phyloP scores from a whole-genome alignment of 92 coral and sea anemone species.

The Pocillopora grandis region DNA sequence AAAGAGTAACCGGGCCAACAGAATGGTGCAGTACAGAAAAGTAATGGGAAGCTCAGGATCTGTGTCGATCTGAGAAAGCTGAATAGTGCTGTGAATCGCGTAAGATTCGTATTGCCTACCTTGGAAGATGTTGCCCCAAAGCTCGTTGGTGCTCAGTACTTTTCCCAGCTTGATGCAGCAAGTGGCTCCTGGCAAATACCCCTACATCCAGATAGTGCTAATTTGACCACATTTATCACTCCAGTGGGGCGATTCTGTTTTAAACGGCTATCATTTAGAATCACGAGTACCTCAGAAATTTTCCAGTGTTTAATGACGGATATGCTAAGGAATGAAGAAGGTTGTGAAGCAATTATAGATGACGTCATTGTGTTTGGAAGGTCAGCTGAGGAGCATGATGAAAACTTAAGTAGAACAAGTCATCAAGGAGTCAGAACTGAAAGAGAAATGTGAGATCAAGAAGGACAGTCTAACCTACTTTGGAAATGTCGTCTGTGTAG shows the following conservation, averaged over 20 bases:
- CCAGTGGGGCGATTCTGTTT: not conserved
- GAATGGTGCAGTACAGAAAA: conserved; percentile 4
- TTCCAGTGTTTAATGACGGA: conserved; percentile 50
- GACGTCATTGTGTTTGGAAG: no score
- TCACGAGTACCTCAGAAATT: conserved; percentile 33
- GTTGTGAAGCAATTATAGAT: not conserved
- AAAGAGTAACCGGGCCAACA: conserved; percentile 26
- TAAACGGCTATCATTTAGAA: conserved; percentile 45
- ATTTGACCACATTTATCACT: conserved; percentile 14
- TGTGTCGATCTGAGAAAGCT: not conserved
- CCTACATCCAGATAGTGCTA: conserved; percentile 40
- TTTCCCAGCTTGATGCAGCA: not conserved
- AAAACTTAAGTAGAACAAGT: not conserved
- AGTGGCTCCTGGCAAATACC: not conserved
- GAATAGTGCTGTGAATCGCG: not conserved
- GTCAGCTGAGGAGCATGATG: no score
- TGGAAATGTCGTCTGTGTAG: no score
- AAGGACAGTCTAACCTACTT: no score
- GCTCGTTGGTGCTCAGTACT: not conserved
- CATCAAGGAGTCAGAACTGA: no score
- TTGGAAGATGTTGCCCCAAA: not conserved
- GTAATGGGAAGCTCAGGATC: conserved; percentile 1
- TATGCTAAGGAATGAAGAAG: conserved; percentile 47
- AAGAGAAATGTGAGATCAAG: no score
- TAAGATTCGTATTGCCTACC: conserved; percentile 15